Conservation (phyloP, 2,797 vertebrate species). For the Distichodus sexfasciatus region DNA sequence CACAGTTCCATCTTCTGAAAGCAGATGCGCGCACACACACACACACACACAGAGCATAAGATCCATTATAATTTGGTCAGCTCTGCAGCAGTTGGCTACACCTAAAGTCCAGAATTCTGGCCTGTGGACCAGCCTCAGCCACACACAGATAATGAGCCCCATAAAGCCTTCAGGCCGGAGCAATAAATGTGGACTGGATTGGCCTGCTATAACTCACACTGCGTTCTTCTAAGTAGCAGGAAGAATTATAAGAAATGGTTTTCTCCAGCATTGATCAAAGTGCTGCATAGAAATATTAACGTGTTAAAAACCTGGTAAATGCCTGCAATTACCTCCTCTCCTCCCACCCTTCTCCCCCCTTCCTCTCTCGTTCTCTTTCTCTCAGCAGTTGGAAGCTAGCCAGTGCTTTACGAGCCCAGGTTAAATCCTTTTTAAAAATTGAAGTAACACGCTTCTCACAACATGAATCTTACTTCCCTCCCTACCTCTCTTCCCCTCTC, state of each 20-base stretch:
- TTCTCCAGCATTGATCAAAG: conserved; percentile 94
- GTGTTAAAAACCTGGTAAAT: conserved; percentile 84
- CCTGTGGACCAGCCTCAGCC: conserved; percentile 88
- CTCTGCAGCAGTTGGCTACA: conserved; percentile 84
- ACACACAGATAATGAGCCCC: conserved; percentile 99
- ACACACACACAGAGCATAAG: conserved; percentile 21
- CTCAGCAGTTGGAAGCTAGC: conserved; percentile 48
- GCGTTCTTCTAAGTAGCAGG: conserved; percentile 93
- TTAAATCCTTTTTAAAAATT: conserved; percentile 58
- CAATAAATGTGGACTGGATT: conserved; percentile 94
- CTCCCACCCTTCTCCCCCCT: conserved; percentile 58
- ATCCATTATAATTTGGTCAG: conserved; percentile 76
- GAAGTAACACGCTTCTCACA: conserved; percentile 54
- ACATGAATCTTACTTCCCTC: conserved; percentile 45
- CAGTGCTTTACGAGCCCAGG: conserved; percentile 57
- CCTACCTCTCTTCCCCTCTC: conserved; percentile 2
- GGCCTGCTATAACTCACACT: conserved; percentile 91
- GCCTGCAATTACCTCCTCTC: conserved; percentile 72
- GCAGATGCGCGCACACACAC: neutral
- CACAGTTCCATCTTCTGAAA: neutral
- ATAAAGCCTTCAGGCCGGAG: conserved; percentile 96
- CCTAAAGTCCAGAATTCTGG: conserved; percentile 81
- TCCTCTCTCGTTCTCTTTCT: neutral
- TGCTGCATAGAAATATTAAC: conserved; percentile 88
- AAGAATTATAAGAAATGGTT: conserved; percentile 99